Percentiles rank a stretch among this genome's conserved stretches.
phyloP scores from a whole-genome alignment of 1,140 invertebrate genomes.

The Drosophila ogumai region DNA sequence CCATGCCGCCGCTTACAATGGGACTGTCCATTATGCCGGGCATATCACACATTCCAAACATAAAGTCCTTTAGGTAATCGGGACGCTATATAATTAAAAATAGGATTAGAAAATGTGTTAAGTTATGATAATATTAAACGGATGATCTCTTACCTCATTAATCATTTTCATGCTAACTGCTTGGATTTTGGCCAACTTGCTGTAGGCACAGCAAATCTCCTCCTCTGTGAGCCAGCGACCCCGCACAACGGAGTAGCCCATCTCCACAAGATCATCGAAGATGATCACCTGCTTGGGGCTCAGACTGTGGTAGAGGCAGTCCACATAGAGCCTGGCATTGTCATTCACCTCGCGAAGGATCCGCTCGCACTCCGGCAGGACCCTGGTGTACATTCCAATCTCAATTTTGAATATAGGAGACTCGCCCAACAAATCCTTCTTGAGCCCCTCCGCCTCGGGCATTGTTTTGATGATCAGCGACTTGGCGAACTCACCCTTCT shows the following conservation, averaged over 20 bases:
- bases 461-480: constrained; percentile 72
- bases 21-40: constrained; percentile 20
- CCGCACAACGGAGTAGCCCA: constrained; percentile 56
- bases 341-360: constrained; percentile 48
- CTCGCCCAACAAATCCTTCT: constrained; percentile 52
- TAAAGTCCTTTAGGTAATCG: constrained; percentile 38
- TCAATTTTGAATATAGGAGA: constrained; percentile 59
- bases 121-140: accelerated
- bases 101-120: background rate
- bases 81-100: constrained; percentile 24
- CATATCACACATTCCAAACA: constrained; percentile 20
- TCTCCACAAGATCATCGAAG: constrained; percentile 61
- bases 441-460: constrained; percentile 55
- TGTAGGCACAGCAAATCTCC: constrained; percentile 44
- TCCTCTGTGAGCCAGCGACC: constrained; percentile 27
- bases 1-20: constrained; percentile 35
- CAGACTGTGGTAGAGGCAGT: constrained; percentile 54
- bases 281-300: constrained; percentile 51
- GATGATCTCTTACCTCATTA: constrained; percentile 33
- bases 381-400: constrained; percentile 60
- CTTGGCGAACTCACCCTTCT: constrained; percentile 5
- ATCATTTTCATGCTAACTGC: constrained; percentile 55
- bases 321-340: constrained; percentile 26
- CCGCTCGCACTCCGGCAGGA: constrained; percentile 54
- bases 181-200: constrained; percentile 64